A percentile compares a stretch with the other conserved stretches of the same genome.
phyloP scores from a whole-genome alignment of 1,140 invertebrate genomes.

The Anagrus nilaparvatae region DNA sequence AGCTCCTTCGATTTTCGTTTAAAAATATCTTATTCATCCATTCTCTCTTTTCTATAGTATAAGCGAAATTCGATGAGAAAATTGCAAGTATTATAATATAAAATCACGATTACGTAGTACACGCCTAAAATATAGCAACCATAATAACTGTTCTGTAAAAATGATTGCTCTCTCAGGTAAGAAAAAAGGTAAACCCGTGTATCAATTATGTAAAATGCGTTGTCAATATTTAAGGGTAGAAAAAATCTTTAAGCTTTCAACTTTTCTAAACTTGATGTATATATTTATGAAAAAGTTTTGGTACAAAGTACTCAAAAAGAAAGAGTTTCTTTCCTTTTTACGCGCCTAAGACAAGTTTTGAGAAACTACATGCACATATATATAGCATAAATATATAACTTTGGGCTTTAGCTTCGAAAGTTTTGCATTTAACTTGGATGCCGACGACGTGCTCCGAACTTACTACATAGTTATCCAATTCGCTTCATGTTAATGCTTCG shows the following conservation, averaged over 20 bases:
- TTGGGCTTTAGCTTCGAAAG: no score
- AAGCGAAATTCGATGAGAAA: conserved; percentile 30
- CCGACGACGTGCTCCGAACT: background rate
- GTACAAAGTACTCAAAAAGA: background rate
- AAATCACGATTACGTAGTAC: conserved; percentile 14
- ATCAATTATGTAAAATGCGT: conserved; percentile 4
- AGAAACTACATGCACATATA: no score
- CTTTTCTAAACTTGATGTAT: no score
- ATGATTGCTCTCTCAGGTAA: conserved; percentile 11
- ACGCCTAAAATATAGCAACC: conserved; percentile 26
- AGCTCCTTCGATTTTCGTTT: no score
- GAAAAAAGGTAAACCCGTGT: conserved; percentile 8
- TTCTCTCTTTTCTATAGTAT: no score
- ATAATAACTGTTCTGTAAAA: conserved; percentile 18
- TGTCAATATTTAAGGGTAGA: background rate
- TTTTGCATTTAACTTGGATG: conserved; percentile 5
- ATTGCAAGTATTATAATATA: no score
- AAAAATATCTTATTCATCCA: no score
- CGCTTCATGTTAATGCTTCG: background rate
- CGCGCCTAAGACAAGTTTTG: conserved; percentile 11
- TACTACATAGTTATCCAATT: conserved; percentile 5
- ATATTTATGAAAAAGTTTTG: background rate
- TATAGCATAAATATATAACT: no score
- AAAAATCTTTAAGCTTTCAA: no score
- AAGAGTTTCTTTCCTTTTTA: conserved; percentile 4